These are phyloP conservation scores for Dioctria rufipes DNA, from an alignment of 2,888 invertebrate genomes.

Conservation along the genomic window DNA sequence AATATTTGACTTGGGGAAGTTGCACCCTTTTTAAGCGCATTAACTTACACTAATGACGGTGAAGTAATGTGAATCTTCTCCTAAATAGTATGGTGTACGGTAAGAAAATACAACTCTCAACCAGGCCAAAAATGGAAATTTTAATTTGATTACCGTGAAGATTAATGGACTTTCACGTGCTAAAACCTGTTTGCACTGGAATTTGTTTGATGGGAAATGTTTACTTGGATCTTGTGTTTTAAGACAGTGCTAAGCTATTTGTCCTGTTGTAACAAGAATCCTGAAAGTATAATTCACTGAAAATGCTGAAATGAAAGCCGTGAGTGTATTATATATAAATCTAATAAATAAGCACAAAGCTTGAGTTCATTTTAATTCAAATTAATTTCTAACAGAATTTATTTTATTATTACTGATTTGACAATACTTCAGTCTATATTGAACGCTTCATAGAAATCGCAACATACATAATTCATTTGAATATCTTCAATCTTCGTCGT, in stretches of 20 bases:
- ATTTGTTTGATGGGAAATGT: conserved; percentile 41
- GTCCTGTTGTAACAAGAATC: neutral
- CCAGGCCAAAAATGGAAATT: conserved; percentile 41
- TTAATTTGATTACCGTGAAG: conserved; percentile 44
- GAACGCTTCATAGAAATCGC: too few relatives aligned
- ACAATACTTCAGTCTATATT: too few relatives aligned
- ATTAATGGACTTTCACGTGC: conserved; percentile 43
- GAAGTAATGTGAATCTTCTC: conserved; percentile 31
- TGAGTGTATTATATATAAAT: too few relatives aligned
- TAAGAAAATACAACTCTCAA: conserved; percentile 15
- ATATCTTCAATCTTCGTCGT: too few relatives aligned
- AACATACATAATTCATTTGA: too few relatives aligned
- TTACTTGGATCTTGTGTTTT: conserved; percentile 42
- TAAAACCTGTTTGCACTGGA: conserved; percentile 25
- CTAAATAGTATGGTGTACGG: conserved; percentile 13
- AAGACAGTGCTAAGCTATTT: conserved; percentile 29
- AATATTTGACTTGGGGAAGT: conserved; percentile 50
- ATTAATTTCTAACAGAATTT: too few relatives aligned
- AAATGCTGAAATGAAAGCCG: too few relatives aligned
- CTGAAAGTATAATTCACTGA: too few relatives aligned
- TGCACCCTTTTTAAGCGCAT: conserved; percentile 56
- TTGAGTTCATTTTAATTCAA: too few relatives aligned
- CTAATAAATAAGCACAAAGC: too few relatives aligned
- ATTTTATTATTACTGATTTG: too few relatives aligned
- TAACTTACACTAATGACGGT: conserved; percentile 56